Evolutionary conservation across 1,140 invertebrate genomes (phyloP).

Genomic region (Agraylea sexmaculata): DNA sequence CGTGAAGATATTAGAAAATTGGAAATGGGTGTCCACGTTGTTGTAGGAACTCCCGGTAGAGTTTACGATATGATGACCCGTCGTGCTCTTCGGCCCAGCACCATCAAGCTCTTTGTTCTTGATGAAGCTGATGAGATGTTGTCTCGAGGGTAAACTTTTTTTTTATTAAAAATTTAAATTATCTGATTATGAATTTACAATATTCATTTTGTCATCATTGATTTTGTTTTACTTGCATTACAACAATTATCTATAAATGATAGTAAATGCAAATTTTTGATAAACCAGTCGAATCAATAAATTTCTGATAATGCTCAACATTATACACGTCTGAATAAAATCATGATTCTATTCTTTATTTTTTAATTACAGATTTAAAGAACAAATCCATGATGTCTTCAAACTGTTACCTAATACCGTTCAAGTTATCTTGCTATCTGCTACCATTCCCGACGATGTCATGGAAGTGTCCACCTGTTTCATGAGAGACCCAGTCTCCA

Average conservation of each 20-base stretch:
- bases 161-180: too few species aligned
- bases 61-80: conserved; percentile 98
- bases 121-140: conserved; percentile 99
- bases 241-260: too few species aligned
- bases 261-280: too few species aligned
- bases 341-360: not conserved
- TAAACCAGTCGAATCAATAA: too few species aligned
- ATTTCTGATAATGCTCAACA: too few species aligned
- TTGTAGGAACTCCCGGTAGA: conserved; percentile 96
- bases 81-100: conserved; percentile 69
- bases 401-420: conserved; percentile 80
- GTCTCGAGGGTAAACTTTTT: conserved; percentile 70
- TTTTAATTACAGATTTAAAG: conserved; percentile 66
- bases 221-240: too few species aligned
- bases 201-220: not conserved
- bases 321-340: too few species aligned
- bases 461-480: conserved; percentile 94
- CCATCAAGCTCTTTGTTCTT: conserved; percentile 95
- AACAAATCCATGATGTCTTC: conserved; percentile 99
- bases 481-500: conserved; percentile 92
- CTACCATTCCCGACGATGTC: conserved; percentile 96
- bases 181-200: not conserved
- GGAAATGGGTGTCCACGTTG: conserved; percentile 88
- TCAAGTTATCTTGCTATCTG: conserved; percentile 94
- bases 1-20: conserved; percentile 90